A percentile compares a stretch with the other conserved stretches of the same genome.
Evolutionary conservation across 2,113 vertebrate species (phyloP).

Genomic region (Uria lomvia): DNA sequence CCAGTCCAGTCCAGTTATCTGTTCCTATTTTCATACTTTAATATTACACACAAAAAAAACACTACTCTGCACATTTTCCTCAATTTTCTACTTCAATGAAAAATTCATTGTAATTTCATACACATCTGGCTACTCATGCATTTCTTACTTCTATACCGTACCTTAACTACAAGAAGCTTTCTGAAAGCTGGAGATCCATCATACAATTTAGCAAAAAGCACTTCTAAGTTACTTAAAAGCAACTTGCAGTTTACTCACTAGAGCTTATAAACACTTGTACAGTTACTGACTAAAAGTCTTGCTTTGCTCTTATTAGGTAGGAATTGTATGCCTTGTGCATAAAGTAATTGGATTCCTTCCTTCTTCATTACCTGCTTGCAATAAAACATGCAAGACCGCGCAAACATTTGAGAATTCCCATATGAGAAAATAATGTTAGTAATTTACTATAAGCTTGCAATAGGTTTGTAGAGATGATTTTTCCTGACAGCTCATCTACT

Average conservation of each 20-base stretch:
- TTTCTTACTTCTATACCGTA: background rate
- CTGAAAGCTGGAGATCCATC: background rate
- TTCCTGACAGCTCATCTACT: slow-evolving; percentile 18
- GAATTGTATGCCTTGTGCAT: slow-evolving; percentile 62
- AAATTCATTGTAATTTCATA: background rate
- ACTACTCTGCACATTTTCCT: background rate
- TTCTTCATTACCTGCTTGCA: slow-evolving; percentile 58
- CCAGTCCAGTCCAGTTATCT: background rate
- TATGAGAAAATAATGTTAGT: slow-evolving; percentile 36
- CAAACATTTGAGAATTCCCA: slow-evolving; percentile 65
- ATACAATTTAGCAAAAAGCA: slow-evolving; percentile 22
- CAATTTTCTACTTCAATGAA: slow-evolving; percentile 7
- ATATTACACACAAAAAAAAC: background rate
- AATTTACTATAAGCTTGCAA: slow-evolving; percentile 56
- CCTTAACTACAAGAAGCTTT: background rate
- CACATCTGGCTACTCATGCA: background rate
- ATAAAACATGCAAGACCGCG: slow-evolving; percentile 63
- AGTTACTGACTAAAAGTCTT: slow-evolving; percentile 54
- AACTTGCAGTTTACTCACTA: slow-evolving; percentile 63
- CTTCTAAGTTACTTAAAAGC: slow-evolving; percentile 46
- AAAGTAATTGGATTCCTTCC: slow-evolving; percentile 72
- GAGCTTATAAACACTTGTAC: background rate
- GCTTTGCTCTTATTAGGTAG: slow-evolving; percentile 61
- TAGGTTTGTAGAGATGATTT: slow-evolving; percentile 29
- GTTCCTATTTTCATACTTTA: background rate